Conservation (phyloP, 1,140 invertebrate genomes). For the Lepidurus apus region DNA sequence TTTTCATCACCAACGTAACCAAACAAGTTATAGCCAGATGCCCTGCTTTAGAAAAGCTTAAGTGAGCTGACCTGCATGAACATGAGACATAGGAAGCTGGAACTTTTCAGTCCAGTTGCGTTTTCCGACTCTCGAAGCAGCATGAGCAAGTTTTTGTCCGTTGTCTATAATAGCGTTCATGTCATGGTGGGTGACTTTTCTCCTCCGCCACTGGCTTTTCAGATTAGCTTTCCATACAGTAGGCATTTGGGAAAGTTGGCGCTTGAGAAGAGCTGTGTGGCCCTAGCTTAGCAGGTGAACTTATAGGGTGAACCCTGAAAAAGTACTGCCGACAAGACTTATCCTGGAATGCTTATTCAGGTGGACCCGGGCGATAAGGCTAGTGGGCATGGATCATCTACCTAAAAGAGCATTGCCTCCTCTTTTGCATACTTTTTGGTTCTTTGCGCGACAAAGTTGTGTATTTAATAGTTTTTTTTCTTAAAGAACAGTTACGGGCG, state of each 20-base stretch:
- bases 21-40: too few species aligned
- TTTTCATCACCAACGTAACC: too few species aligned
- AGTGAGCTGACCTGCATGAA: too few species aligned
- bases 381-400: not conserved
- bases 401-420: constrained; percentile 4
- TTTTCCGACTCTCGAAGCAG: not conserved
- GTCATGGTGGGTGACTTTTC: not conserved
- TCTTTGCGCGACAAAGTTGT: not conserved
- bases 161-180: not conserved
- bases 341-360: not conserved
- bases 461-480: not conserved
- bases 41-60: too few species aligned
- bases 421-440: not conserved
- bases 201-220: not conserved
- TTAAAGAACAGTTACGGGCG: too few species aligned
- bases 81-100: too few species aligned
- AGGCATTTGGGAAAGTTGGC: not conserved
- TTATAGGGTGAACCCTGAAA: not conserved
- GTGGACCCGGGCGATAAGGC: not conserved
- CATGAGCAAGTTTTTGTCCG: not conserved
- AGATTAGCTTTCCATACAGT: not conserved
- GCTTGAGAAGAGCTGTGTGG: not conserved
- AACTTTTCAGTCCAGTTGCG: not conserved
- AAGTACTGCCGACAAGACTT: not conserved
- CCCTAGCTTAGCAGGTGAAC: not conserved